Evolutionary conservation across 2,888 invertebrate species (phyloP), one percentile per base, ranked within the genome.

Genomic region (Himalopsyche anomala): DNA sequence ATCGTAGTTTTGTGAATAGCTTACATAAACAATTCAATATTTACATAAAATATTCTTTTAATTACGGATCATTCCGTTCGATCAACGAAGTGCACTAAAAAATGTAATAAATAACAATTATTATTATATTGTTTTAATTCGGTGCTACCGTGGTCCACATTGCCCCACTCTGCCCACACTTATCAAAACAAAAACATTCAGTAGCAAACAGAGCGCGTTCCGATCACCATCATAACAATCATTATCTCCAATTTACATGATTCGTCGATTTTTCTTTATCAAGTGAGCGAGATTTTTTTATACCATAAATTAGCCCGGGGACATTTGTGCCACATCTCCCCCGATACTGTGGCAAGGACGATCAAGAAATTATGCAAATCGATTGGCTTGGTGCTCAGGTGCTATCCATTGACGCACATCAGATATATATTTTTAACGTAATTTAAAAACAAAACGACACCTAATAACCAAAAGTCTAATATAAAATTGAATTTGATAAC

Each of bases 281-380:
- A 62, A 62, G 62, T 62, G 28, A 62, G 62, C 62, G 62, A 62
- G 62, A 62, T 62, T 62, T 62, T 56, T 56, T 62, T 62, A 62
- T 62, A 62, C n/a, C 8, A 62, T 19, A 62, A 62, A n/a, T 28
- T 62, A 28, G 19, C 62, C 62, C 62, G 62, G 5, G 62, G 62
- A 62, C 62, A 62, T 62, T 62, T 62, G 28, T 62, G 62, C 62
- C 62, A 28, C 62, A 28, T n/a, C 62, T 62, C 62, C 62, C 56
- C 62, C 62, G 51, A 62, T 62, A 12, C 15, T 19, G 62, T 62
- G 62, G 62, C 62, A 62, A 62, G 62, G 62, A 62, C 62, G 62
- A 62, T 62, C 62, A 62, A 62, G 62, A 62, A 62, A 62, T 62
- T 62, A 62, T 62, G 62, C 62, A 62, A 62, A 62, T 62, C 62